A percentile compares a stretch with the other conserved stretches of the same genome.
Conservation (phyloP, 2,113 vertebrate species). For the Lipophrys pholis region DNA sequence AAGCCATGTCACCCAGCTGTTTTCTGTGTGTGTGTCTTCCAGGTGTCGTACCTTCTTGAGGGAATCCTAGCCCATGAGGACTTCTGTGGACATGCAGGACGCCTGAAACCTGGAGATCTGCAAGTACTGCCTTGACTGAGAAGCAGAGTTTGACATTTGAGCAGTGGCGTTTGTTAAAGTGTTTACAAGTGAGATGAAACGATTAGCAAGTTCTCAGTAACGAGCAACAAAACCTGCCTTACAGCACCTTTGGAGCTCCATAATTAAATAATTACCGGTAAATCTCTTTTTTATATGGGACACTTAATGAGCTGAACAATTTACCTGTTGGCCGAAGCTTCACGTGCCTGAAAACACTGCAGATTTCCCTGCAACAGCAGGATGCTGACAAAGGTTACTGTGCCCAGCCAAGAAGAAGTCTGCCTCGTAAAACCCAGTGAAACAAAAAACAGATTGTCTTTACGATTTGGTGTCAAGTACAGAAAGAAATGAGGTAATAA, state of each 20-base stretch:
- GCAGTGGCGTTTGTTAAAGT: no score
- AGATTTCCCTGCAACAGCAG: background rate
- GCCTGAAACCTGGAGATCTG: conserved; percentile 82
- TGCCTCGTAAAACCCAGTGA: background rate
- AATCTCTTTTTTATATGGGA: background rate
- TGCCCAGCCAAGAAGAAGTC: background rate
- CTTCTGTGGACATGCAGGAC: conserved; percentile 83
- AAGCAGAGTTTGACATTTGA: background rate
- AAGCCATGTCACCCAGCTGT: no score
- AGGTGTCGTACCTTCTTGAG: conserved; percentile 72
- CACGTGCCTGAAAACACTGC: background rate
- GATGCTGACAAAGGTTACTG: background rate
- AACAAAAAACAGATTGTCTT: background rate
- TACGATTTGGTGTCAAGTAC: background rate
- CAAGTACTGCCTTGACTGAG: conserved; percentile 74
- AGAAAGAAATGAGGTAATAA: background rate
- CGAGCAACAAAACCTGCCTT: background rate
- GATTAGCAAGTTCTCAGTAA: background rate
- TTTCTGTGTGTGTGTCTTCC: conserved; percentile 6
- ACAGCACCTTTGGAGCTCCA: background rate
- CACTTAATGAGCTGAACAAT: background rate
- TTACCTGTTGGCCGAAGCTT: background rate
- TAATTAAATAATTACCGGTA: background rate
- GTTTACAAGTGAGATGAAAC: background rate
- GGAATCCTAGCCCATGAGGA: conserved; percentile 84